Percentiles rank a stretch among this genome's conserved stretches.
phyloP scores from a whole-genome alignment of 2,888 invertebrate genomes.

The Lysandra bellargus region DNA sequence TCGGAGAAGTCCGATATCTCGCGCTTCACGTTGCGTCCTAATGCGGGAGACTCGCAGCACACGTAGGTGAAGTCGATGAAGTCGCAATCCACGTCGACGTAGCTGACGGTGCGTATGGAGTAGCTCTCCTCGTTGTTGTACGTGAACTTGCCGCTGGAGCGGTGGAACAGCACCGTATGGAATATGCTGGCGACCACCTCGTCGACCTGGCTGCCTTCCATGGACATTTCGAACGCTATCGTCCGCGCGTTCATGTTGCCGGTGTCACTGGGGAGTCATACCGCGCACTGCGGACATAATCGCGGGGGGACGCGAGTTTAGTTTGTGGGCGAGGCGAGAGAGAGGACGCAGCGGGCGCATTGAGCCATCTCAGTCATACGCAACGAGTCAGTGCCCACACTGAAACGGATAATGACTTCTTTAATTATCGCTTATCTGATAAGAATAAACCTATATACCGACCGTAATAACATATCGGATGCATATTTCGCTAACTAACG shows the following conservation, averaged over 20 bases:
- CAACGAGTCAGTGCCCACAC: conserved; percentile 67
- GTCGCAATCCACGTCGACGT: conserved; percentile 98
- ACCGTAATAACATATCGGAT: neutral
- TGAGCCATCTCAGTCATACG: conserved; percentile 60
- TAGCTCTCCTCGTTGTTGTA: conserved; percentile 97
- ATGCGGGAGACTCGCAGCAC: conserved; percentile 91
- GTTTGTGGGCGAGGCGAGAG: conserved; percentile 45
- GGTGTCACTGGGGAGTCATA: conserved; percentile 61
- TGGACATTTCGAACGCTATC: conserved; percentile 89
- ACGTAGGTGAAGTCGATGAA: conserved; percentile 99
- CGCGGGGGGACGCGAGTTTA: conserved; percentile 50
- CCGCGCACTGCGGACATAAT: conserved; percentile 58
- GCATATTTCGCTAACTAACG: neutral
- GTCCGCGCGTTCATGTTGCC: conserved; percentile 89
- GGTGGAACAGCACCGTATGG: conserved; percentile 94
- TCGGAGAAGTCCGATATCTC: conserved; percentile 90
- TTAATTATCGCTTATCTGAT: conserved; percentile 47
- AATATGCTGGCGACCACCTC: conserved; percentile 95
- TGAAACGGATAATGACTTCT: conserved; percentile 73
- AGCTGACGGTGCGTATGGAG: conserved; percentile 96
- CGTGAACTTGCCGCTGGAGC: conserved; percentile 94
- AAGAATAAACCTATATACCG: neutral
- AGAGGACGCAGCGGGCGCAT: conserved; percentile 47
- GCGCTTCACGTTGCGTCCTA: conserved; percentile 86
- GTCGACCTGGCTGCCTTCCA: conserved; percentile 95